phyloP scores from a whole-genome alignment of 2,888 invertebrate genomes.

The Ennomos erosarius region DNA sequence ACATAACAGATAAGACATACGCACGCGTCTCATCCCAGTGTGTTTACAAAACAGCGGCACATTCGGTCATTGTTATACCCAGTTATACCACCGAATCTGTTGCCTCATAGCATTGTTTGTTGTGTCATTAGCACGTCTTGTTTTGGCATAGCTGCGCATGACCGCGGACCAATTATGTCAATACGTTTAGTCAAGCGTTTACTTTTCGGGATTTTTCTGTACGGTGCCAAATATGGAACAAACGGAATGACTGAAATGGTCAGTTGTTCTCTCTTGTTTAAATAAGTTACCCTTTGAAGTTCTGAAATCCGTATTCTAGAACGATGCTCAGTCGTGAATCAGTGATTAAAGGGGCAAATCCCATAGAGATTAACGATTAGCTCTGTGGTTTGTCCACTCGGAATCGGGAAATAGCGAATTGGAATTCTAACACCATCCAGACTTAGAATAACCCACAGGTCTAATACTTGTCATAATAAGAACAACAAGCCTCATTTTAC shows the following conservation, averaged over 20 bases:
- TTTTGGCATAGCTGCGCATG: constrained; percentile 61
- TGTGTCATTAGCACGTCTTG: constrained; percentile 60
- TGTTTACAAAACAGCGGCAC: constrained; percentile 39
- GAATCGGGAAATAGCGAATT: too few species aligned
- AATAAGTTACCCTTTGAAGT: too few species aligned
- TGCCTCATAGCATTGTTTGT: constrained; percentile 53
- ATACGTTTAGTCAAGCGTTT: constrained; percentile 54
- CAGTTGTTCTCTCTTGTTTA: too few species aligned
- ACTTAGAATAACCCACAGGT: too few species aligned
- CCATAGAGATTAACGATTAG: too few species aligned
- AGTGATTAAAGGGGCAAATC: too few species aligned
- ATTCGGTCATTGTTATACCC: constrained; percentile 39
- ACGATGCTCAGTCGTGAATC: too few species aligned
- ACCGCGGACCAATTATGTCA: constrained; percentile 64
- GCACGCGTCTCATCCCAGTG: constrained; percentile 20
- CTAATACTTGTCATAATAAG: too few species aligned
- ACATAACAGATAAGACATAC: constrained; percentile 14
- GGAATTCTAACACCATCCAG: too few species aligned
- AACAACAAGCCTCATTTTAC: too few species aligned
- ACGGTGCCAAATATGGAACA: constrained; percentile 16
- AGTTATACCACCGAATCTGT: constrained; percentile 39
- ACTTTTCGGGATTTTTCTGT: constrained; percentile 23
- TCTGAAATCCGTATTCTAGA: too few species aligned
- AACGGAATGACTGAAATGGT: constrained; percentile 24
- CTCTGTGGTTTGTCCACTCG: too few species aligned